These are phyloP conservation scores for Acanthurus tractus DNA, from an alignment of 2,797 vertebrate genomes.

Conservation along the genomic window DNA sequence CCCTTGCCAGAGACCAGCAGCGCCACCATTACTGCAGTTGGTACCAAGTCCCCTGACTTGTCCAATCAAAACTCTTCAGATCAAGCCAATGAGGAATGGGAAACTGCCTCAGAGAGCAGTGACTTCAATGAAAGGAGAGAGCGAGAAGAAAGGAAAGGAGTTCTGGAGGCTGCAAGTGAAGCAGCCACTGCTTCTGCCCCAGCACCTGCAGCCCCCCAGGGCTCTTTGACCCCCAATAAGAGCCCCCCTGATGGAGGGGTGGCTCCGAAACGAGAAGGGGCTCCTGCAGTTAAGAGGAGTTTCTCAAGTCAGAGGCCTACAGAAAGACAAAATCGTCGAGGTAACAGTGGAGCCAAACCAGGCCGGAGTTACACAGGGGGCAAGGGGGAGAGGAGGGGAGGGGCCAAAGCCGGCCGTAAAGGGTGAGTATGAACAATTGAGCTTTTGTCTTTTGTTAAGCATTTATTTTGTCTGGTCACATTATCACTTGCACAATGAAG, in stretches of 20 bases:
- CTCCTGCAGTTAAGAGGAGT: slow-evolving; percentile 93
- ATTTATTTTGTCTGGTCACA: slow-evolving; percentile 44
- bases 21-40: slow-evolving; percentile 86
- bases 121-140: slow-evolving; percentile 98
- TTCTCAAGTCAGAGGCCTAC: slow-evolving; percentile 96
- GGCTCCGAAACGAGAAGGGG: slow-evolving; percentile 89
- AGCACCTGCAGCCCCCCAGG: slow-evolving; percentile 65
- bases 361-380: slow-evolving; percentile 92
- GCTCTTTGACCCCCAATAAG: slow-evolving; percentile 80
- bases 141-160: slow-evolving; percentile 93
- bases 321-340: slow-evolving; percentile 94
- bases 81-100: slow-evolving; percentile 99
- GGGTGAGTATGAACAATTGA: slow-evolving; percentile 87
- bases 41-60: slow-evolving; percentile 96
- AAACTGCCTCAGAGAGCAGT: slow-evolving; percentile 98
- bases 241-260: slow-evolving; percentile 79
- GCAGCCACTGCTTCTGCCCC: slow-evolving; percentile 67
- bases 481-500: slow-evolving; percentile 50
- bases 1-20: slow-evolving; percentile 74
- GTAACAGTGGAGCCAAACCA: slow-evolving; percentile 91
- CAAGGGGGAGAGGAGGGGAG: slow-evolving; percentile 93
- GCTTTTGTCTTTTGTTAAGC: slow-evolving; percentile 29
- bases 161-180: slow-evolving; percentile 84
- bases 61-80: slow-evolving; percentile 99
- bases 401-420: slow-evolving; percentile 91